Percentiles rank a stretch among this genome's conserved stretches.
These are phyloP conservation scores for Caenorhabditis virilis DNA, from an alignment of 2,888 invertebrate genomes.

Conservation along the genomic window DNA sequence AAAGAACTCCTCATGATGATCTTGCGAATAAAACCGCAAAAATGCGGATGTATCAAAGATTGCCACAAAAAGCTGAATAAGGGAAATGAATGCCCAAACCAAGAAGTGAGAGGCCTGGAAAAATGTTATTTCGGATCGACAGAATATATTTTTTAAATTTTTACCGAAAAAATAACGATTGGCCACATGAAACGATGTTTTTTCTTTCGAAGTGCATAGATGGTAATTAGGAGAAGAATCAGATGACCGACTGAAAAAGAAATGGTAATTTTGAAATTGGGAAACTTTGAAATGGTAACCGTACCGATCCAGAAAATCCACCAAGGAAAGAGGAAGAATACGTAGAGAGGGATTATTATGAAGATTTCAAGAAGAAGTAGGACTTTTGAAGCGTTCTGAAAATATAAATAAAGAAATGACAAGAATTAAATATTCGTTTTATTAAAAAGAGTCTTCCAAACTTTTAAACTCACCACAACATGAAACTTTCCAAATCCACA, in stretches of 20 bases:
- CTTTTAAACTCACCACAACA: slow-evolving; percentile 37
- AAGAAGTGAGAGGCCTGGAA: slow-evolving; percentile 37
- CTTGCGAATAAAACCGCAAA: slow-evolving; percentile 47
- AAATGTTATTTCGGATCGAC: background rate
- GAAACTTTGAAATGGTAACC: background rate
- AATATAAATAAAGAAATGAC: background rate
- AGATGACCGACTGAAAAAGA: slow-evolving; percentile 25
- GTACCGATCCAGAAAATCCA: slow-evolving; percentile 33
- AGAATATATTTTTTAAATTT: background rate
- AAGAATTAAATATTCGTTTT: background rate
- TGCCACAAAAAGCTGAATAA: slow-evolving; percentile 38
- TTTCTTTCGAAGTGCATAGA: slow-evolving; percentile 47
- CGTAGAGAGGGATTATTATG: slow-evolving; percentile 20
- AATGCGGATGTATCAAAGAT: slow-evolving; percentile 46
- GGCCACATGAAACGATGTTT: slow-evolving; percentile 55
- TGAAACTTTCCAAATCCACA: slow-evolving; percentile 36
- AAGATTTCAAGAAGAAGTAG: slow-evolving; percentile 27
- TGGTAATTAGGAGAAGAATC: slow-evolving; percentile 36
- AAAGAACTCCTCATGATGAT: slow-evolving; percentile 45
- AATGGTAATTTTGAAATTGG: slow-evolving; percentile 2
- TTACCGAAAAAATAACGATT: slow-evolving; percentile 38
- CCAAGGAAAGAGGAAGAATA: slow-evolving; percentile 35
- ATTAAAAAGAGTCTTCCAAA: slow-evolving; percentile 3
- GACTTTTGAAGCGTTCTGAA: slow-evolving; percentile 28
- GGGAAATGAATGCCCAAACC: slow-evolving; percentile 37